Evolutionary conservation across 1,140 invertebrate genomes (phyloP), one percentile per base, ranked within the genome.

Genomic region (Hydropsyche tenuis): DNA sequence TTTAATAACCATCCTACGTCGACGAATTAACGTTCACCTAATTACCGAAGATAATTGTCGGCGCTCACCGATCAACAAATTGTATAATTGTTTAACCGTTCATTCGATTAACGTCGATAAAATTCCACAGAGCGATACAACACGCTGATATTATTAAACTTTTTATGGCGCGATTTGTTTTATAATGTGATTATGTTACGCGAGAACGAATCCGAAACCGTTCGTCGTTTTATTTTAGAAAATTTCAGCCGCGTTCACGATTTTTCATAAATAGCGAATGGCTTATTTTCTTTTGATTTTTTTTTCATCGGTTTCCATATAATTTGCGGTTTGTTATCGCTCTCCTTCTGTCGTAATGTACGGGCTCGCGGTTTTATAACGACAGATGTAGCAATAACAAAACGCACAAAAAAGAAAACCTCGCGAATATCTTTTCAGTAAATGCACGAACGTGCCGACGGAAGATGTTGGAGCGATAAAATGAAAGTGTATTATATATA

Each of bases 301-400:
- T 20, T n/a, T 66, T 66, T 66, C 45, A 43, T 48, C 16, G 43
- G 20, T 51, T 48, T 68, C 23, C 25, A 20, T 48, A 51, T 30
- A 68, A 51, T 48, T 68, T 68, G 65, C 46, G 65, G 65, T 68
- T 48, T 51, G 65, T 68, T 30, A 43, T 42, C 65, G 65, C 43
- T 68, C 65, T 68, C 65, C 45, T 68, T 68, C 65, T 68, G 65
- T 51, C 46, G 65, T 68, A 48, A 25, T 14, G n/a, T 20, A 27
- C 18, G 12, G 20, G n/a, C 20, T 12, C 27, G 63, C 63, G 63
- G 63, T 65, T 65, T 65, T 65, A 45, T 65, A 68, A 68, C 63
- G 42, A 65, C 65, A 68, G 65, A 68, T 68, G 65, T 43, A 43
- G 45, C 46, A 48, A 68, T 68, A 27, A 68, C 3, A 37, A 37